Evolutionary conservation across 2,797 vertebrate genomes (phyloP), one percentile per base, ranked within the genome.

Genomic region (Chiroxiphia lanceolata): DNA sequence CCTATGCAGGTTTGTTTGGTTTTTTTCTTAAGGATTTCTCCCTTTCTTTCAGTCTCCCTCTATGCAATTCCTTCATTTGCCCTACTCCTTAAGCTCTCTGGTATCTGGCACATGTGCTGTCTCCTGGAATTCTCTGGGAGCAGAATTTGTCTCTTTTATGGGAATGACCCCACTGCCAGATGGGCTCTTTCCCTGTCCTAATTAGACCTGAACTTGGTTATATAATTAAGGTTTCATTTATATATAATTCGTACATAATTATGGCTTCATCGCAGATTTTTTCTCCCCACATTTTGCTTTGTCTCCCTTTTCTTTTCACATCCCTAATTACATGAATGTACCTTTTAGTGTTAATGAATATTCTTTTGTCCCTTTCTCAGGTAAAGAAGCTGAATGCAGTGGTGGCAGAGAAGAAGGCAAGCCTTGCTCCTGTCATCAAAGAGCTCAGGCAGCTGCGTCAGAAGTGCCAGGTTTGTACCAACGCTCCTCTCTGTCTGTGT

Each of bases 381-480:
- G 99, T 99, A 38, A 99, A 98, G 98, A 99, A 99, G 77, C 97
- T 99, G 89, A 99, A 99, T 84, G 95, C 98, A 8, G 94, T 98
- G 97, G 99, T 99, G 68, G 98, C 97, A 81, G 98, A 99, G 93
- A 99, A 99, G 98, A 99, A 99, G 96, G 98, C 99, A 1, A 99
- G 98, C 82, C 97, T 99, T 3, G 99, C 99, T 81, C 99, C 99
- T 10, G 97, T 99, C 68, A 99, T 99, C 96, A 99, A 99, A 98
- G 99, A 99, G 65, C 98, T 99, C 75, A 98, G 99, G 63, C 98
- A 98, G 20, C 89, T 99, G 96, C 98, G 99, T 45, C 99, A 99
- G 83, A 98, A 92, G 79, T 98, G 98, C 95, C 98, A 99, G 97
- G 99, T 99, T 96, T 97, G 98, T 82, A 18, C 69, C 64, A 83